Conservation (phyloP, 2,797 vertebrate species). For the Rhinichthys osculus region DNA sequence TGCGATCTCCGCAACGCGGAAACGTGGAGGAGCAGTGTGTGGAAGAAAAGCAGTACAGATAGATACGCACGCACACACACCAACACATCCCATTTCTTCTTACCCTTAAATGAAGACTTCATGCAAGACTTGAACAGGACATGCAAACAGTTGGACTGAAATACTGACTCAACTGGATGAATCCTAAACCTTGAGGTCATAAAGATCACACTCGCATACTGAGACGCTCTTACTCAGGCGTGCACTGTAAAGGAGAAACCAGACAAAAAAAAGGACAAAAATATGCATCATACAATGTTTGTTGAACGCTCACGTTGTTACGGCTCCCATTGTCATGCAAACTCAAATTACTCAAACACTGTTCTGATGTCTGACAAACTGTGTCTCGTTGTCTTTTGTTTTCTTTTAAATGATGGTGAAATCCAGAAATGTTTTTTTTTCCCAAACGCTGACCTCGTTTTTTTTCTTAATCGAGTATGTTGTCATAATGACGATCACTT, state of each 20-base stretch:
- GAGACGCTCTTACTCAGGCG: slow-evolving; percentile 81
- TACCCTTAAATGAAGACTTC: slow-evolving; percentile 83
- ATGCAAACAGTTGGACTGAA: slow-evolving; percentile 70
- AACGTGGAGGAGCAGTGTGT: slow-evolving; percentile 54
- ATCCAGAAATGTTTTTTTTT: slow-evolving; percentile 71
- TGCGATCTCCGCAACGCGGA: slow-evolving; percentile 45
- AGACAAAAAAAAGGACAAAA: slow-evolving; percentile 72
- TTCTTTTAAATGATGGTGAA: slow-evolving; percentile 71
- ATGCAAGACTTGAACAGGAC: slow-evolving; percentile 81
- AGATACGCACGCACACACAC: slow-evolving; percentile 49
- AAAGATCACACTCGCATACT: slow-evolving; percentile 74
- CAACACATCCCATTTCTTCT: slow-evolving; percentile 64
- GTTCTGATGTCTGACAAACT: slow-evolving; percentile 81
- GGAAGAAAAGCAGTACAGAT: slow-evolving; percentile 55
- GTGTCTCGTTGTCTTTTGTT: slow-evolving; percentile 73
- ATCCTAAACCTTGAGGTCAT: slow-evolving; percentile 76
- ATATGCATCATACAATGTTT: slow-evolving; percentile 78
- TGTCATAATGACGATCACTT: slow-evolving; percentile 73
- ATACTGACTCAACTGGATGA: slow-evolving; percentile 76
- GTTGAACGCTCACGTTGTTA: slow-evolving; percentile 65
- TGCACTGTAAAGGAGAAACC: slow-evolving; percentile 76
- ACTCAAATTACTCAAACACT: slow-evolving; percentile 65
- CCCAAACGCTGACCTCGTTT: slow-evolving; percentile 80
- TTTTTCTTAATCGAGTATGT: slow-evolving; percentile 72
- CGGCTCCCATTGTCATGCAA: slow-evolving; percentile 74